Conservation (phyloP, 1,140 invertebrate genomes). For the Micrasema minimum region DNA sequence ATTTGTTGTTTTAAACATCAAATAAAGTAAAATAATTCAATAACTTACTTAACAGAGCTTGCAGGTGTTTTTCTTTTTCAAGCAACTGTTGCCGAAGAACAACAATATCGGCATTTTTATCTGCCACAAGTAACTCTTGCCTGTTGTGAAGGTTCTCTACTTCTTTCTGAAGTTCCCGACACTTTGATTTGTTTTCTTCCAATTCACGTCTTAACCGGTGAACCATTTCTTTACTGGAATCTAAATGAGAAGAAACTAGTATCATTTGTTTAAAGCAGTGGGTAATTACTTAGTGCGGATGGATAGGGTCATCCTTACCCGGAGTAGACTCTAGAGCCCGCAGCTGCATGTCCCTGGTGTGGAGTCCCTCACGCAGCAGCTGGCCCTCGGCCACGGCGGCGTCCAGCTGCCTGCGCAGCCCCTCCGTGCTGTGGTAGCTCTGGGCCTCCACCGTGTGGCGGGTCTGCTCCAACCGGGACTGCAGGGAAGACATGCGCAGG, state of each 20-base stretch:
- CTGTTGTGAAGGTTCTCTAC: constrained; percentile 57
- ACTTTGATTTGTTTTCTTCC: constrained; percentile 67
- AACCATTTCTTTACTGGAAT: constrained; percentile 61
- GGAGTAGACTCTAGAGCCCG: constrained; percentile 59
- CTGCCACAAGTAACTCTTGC: constrained; percentile 71
- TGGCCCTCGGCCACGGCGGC: constrained; percentile 71
- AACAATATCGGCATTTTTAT: constrained; percentile 77
- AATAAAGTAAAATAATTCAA: constrained; percentile 7
- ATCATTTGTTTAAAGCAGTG: too few relatives aligned
- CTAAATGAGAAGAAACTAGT: constrained; percentile 35
- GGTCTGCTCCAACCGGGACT: constrained; percentile 81
- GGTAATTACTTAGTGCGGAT: too few relatives aligned
- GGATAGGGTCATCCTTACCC: not conserved
- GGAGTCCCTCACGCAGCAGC: constrained; percentile 68
- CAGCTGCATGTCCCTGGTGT: constrained; percentile 69
- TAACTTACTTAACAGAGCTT: constrained; percentile 45
- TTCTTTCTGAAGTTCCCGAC: constrained; percentile 65
- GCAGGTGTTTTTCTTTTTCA: constrained; percentile 65
- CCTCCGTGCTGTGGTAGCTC: constrained; percentile 73
- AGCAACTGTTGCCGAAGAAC: constrained; percentile 67
- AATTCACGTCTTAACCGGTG: constrained; percentile 69
- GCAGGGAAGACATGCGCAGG: constrained; percentile 80
- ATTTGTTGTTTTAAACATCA: too few relatives aligned
- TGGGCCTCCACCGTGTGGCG: constrained; percentile 77
- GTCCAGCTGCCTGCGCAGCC: constrained; percentile 74